phyloP scores from a whole-genome alignment of 2,797 vertebrate genomes.

The Pachyuromys duprasi region DNA sequence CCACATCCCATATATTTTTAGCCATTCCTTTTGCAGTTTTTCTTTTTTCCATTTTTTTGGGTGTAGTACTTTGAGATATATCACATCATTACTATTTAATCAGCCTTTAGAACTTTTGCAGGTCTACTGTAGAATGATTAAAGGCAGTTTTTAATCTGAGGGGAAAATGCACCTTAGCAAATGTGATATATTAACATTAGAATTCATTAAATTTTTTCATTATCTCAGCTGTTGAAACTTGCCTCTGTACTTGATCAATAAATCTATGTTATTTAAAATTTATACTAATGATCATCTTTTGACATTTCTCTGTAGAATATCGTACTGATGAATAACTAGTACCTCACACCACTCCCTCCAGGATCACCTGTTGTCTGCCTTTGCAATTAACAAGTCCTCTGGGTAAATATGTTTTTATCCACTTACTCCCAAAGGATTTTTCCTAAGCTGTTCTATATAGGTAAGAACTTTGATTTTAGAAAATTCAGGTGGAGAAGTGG shows the following conservation, averaged over 20 bases:
- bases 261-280: conserved; percentile 69
- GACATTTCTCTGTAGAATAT: conserved; percentile 61
- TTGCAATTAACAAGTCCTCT: conserved; percentile 35
- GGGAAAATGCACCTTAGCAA: conserved; percentile 59
- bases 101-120: conserved; percentile 65
- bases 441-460: conserved; percentile 8
- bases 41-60: neutral
- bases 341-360: neutral
- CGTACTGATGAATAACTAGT: conserved; percentile 60
- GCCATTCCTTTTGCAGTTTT: neutral
- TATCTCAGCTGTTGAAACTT: conserved; percentile 59
- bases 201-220: conserved; percentile 75
- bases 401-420: conserved; percentile 44
- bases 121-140: conserved; percentile 56
- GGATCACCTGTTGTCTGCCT: conserved; percentile 42
- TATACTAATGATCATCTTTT: conserved; percentile 67
- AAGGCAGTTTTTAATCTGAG: conserved; percentile 57
- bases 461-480: neutral
- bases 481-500: conserved; percentile 30
- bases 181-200: conserved; percentile 65
- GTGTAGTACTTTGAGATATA: conserved; percentile 19
- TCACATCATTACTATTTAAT: conserved; percentile 62
- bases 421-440: neutral
- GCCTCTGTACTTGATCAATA: conserved; percentile 61
- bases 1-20: neutral